Evolutionary conservation across 2,113 vertebrate genomes (phyloP), one percentile per base, ranked within the genome.

Genomic region (Pedetes capensis): DNA sequence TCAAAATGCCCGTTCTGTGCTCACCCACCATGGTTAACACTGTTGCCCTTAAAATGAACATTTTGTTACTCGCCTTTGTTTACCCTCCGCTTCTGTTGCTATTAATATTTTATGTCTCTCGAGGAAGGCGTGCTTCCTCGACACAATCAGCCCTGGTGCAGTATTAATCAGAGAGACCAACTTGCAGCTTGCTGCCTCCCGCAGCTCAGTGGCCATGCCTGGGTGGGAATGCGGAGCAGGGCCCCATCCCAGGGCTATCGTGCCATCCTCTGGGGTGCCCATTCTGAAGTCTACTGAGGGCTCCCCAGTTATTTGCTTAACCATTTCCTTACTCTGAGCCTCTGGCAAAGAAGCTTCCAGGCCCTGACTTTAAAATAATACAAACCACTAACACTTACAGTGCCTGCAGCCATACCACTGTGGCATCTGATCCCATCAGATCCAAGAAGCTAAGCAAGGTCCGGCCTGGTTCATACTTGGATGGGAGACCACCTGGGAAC

Each of bases 31-130:
- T 82, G 61, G 59, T 39, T 68, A 97, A 95, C 96, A 96, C 75
- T 0, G 1, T 4, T 8, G 94, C 94, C 96, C 97, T 97, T 96
- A 91, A 89, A 97, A 97, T 44, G 95, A 97, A 93, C 89, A 91
- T 96, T 97, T 97, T 96, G 91, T 95, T 96, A 96, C 96, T 97
- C 0, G 37, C 93, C 97, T 96, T 93, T 98, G 97, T 98, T 98
- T 97, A 98, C 97, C 85, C 96, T 95, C 92, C 87, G 87, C 96
- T 96, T 98, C 97, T 95, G 74, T 97, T 97, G 95, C 93, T 91
- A 83, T 98, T 98, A 97, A 98, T 98, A 98, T 97, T 98, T 98
- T 96, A 98, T 90, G 96, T 96, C 95, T 97, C 97, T 53, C 10
- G 95, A 97, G 98, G 89, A 95, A 97, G 91, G 85, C 95, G 2